phyloP scores from a whole-genome alignment of 2,888 invertebrate genomes.

The Amphipyra berbera region DNA sequence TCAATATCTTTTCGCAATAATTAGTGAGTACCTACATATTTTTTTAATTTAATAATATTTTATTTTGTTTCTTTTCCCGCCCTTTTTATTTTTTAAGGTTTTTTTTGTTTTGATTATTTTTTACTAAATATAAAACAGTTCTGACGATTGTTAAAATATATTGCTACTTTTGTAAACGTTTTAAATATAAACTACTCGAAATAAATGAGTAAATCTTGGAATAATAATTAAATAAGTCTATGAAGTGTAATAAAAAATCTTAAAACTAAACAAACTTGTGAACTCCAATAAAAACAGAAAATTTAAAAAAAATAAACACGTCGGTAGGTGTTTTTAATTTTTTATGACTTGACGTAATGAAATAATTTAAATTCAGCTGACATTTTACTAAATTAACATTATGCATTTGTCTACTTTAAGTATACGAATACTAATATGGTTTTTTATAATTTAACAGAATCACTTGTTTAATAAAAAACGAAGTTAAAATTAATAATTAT shows the following conservation, averaged over 20 bases:
- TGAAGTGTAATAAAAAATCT: not conserved
- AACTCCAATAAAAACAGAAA: not conserved
- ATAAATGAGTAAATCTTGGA: not conserved
- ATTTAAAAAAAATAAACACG: not conserved
- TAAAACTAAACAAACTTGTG: not conserved
- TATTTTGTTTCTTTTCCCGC: not conserved
- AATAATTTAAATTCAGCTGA: conserved; percentile 22
- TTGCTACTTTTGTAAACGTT: not conserved
- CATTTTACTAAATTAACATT: conserved; percentile 37
- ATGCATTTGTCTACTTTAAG: conserved; percentile 11
- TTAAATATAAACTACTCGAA: not conserved
- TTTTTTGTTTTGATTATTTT: conserved; percentile 10
- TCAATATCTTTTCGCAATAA: conserved; percentile 83
- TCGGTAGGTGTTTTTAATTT: not conserved
- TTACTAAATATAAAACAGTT: not conserved
- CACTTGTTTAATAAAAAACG: not conserved
- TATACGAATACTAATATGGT: conserved; percentile 35
- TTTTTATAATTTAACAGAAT: conserved; percentile 4
- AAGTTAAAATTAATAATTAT: not conserved
- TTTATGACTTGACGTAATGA: conserved; percentile 4
- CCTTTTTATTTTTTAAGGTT: not conserved
- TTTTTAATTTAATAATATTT: conserved; percentile 23
- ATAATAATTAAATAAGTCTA: not conserved
- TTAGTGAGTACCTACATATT: conserved; percentile 78
- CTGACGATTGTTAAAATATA: not conserved